Conservation (phyloP, 92 coral and sea anemone species). For the Zoanthus sansibaricus region DNA sequence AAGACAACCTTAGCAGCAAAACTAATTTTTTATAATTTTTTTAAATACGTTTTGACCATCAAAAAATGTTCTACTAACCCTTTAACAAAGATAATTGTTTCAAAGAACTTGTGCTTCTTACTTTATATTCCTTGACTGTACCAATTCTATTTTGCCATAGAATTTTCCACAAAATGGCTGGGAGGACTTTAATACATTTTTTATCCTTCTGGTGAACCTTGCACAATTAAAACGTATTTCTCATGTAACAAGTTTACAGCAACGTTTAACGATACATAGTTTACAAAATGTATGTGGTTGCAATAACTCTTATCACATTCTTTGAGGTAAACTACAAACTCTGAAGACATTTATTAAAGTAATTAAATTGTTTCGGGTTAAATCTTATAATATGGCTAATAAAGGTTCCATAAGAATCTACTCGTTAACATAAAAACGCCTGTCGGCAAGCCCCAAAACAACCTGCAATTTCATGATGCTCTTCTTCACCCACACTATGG, state of each 20-base stretch:
- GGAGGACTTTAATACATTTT: neutral
- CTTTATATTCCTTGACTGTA: constrained; percentile 4
- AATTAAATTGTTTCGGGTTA: neutral
- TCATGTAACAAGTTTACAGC: neutral
- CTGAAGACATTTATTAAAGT: neutral
- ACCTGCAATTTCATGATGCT: constrained; percentile 61
- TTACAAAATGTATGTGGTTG: neutral
- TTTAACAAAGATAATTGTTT: neutral
- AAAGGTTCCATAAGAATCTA: neutral
- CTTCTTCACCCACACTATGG: constrained; percentile 65
- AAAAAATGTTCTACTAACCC: neutral
- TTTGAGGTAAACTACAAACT: neutral
- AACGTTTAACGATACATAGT: neutral
- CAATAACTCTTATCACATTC: neutral
- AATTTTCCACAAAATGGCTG: neutral
- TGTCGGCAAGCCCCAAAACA: neutral
- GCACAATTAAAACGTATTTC: constrained; percentile 6
- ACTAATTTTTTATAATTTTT: too few relatives aligned
- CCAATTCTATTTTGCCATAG: neutral
- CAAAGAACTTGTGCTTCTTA: neutral
- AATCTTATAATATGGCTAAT: neutral
- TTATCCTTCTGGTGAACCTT: constrained; percentile 8
- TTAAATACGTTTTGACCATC: too few relatives aligned
- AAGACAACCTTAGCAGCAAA: too few relatives aligned
- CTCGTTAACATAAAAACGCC: neutral